phyloP scores from a whole-genome alignment of 2,113 vertebrate genomes.

The Clarias gariepinus region DNA sequence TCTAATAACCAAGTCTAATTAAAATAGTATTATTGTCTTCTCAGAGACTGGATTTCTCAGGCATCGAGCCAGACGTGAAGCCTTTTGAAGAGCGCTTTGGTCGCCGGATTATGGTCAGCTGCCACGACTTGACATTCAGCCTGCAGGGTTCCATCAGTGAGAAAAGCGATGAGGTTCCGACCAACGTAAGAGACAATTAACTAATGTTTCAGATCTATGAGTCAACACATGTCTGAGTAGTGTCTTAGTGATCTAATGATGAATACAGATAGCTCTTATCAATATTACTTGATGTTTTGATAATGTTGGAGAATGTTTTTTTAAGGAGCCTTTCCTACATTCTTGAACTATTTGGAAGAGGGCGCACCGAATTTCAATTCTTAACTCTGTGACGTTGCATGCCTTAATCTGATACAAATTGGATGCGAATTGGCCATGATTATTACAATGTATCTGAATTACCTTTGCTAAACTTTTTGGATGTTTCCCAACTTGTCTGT shows the following conservation, averaged over 20 bases:
- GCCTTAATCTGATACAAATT: too few relatives aligned
- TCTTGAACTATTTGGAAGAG: too few relatives aligned
- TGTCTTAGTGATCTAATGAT: not conserved
- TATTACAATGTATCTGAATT: too few relatives aligned
- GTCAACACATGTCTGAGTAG: not conserved
- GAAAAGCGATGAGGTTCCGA: conserved; percentile 76
- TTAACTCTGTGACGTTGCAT: too few relatives aligned
- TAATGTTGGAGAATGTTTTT: not conserved
- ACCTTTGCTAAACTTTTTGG: too few relatives aligned
- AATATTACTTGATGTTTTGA: not conserved
- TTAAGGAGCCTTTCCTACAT: too few relatives aligned
- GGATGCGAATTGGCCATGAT: too few relatives aligned
- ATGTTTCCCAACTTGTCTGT: too few relatives aligned
- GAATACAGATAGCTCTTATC: not conserved
- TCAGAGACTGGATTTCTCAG: conserved; percentile 93
- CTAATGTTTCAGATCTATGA: not conserved
- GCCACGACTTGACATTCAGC: conserved; percentile 89
- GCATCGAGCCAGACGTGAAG: conserved; percentile 92
- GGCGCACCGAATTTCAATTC: too few relatives aligned
- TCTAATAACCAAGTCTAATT: conserved; percentile 25
- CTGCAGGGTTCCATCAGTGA: conserved; percentile 86
- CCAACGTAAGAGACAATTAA: conserved; percentile 78
- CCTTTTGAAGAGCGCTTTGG: conserved; percentile 93
- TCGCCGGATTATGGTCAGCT: conserved; percentile 84
- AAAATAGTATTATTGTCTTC: conserved; percentile 27